phyloP scores from a whole-genome alignment of 2,888 invertebrate species.

The Amphipyra berbera region DNA sequence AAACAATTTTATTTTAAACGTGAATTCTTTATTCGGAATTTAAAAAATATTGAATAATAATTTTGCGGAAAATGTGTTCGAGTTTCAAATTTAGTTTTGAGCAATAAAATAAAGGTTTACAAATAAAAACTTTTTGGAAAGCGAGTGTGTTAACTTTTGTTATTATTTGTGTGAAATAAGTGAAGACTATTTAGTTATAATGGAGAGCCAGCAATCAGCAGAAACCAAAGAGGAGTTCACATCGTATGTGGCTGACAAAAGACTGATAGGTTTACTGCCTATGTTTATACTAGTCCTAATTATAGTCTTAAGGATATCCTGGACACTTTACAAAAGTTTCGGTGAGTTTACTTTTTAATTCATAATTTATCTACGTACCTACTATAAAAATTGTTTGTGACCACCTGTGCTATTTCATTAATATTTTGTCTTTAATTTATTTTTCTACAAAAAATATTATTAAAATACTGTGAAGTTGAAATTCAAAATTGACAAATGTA shows the following conservation, averaged over 20 bases:
- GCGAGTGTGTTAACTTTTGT: conserved; percentile 4
- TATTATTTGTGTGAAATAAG: conserved; percentile 18
- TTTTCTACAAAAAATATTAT: too few relatives aligned
- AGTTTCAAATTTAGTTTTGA: conserved; percentile 29
- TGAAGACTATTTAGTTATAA: conserved; percentile 41
- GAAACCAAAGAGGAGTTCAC: conserved; percentile 41
- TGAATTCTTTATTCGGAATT: background rate
- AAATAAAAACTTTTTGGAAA: conserved; percentile 9
- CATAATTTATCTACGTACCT: too few relatives aligned
- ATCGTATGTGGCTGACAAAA: conserved; percentile 40
- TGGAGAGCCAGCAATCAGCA: conserved; percentile 51
- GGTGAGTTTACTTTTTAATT: conserved; percentile 64
- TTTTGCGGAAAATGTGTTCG: conserved; percentile 26
- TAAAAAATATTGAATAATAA: background rate
- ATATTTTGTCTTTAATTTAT: too few relatives aligned
- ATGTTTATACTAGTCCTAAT: conserved; percentile 75
- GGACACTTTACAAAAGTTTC: conserved; percentile 74
- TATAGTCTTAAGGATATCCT: conserved; percentile 75
- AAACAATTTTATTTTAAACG: background rate
- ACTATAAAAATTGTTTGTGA: too few relatives aligned
- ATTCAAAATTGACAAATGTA: too few relatives aligned
- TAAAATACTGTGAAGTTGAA: too few relatives aligned
- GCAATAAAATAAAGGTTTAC: conserved; percentile 1
- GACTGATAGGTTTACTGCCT: conserved; percentile 70
- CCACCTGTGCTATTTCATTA: too few relatives aligned